Percentiles rank a stretch among this genome's conserved stretches.
Conservation (phyloP, 1,140 invertebrate genomes). For the Caenorhabditis briggsae region DNA sequence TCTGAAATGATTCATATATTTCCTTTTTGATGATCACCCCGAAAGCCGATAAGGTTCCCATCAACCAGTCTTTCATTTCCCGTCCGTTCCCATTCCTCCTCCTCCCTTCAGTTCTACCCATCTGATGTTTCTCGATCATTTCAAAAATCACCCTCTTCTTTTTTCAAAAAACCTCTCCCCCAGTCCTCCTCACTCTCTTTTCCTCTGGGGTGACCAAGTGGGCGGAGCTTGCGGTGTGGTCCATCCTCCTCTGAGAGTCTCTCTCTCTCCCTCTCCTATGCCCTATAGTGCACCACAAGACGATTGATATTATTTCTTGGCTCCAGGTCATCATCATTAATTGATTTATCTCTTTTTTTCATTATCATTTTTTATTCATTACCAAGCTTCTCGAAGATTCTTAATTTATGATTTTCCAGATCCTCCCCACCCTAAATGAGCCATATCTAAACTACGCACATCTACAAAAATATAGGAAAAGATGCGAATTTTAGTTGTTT, state of each 20-base stretch:
- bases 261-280: constrained; percentile 11
- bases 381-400: neutral
- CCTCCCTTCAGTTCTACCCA: too few relatives aligned
- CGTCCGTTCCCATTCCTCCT: too few relatives aligned
- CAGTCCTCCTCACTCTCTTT: neutral
- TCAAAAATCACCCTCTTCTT: neutral
- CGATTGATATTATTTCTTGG: neutral
- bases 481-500: neutral
- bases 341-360: neutral
- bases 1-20: too few relatives aligned
- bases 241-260: neutral
- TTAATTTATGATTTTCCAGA: neutral
- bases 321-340: neutral
- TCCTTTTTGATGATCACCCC: too few relatives aligned
- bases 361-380: neutral
- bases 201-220: neutral
- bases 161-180: neutral
- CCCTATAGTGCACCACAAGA: neutral
- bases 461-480: neutral
- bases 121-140: constrained; percentile 5
- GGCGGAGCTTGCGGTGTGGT: neutral
- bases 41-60: too few relatives aligned
- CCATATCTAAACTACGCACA: neutral
- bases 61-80: too few relatives aligned
- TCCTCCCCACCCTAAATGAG: neutral